These are phyloP conservation scores for Armadillidium nasatum DNA, from an alignment of 1,140 invertebrate species.

Conservation along the genomic window DNA sequence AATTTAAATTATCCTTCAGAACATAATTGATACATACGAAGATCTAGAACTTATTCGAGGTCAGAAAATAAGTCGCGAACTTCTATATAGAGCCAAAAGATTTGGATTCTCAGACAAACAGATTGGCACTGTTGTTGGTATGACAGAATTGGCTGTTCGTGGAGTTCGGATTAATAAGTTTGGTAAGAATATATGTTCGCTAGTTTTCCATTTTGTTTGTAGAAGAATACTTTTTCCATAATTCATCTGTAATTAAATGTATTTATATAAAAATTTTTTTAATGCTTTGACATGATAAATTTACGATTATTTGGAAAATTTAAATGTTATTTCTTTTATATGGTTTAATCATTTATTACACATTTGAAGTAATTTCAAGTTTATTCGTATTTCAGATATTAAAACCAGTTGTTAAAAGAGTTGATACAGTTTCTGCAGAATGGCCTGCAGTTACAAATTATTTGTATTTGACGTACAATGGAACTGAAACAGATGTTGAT, in stretches of 20 bases:
- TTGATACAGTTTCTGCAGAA: slow-evolving; percentile 98
- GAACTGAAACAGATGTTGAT: slow-evolving; percentile 73
- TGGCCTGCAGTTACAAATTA: slow-evolving; percentile 99
- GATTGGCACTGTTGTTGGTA: slow-evolving; percentile 81
- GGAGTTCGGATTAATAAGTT: slow-evolving; percentile 64
- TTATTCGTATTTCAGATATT: slow-evolving; percentile 54
- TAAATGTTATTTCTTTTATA: too few relatives aligned
- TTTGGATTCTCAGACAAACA: slow-evolving; percentile 97
- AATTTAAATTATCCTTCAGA: slow-evolving; percentile 46
- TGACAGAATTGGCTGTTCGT: slow-evolving; percentile 73
- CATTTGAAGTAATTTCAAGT: too few relatives aligned
- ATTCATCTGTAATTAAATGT: too few relatives aligned
- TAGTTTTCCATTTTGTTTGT: too few relatives aligned
- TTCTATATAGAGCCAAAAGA: slow-evolving; percentile 79
- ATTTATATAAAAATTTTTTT: too few relatives aligned
- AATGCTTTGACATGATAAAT: too few relatives aligned
- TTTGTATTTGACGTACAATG: slow-evolving; percentile 95
- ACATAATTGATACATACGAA: slow-evolving; percentile 73
- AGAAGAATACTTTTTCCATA: too few relatives aligned
- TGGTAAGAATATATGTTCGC: slow-evolving; percentile 47
- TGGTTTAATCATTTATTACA: too few relatives aligned
- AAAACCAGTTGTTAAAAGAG: slow-evolving; percentile 91
- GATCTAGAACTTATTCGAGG: slow-evolving; percentile 59
- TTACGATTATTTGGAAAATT: too few relatives aligned
- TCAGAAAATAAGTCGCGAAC: slow-evolving; percentile 56